Evolutionary conservation across 2,888 invertebrate genomes (phyloP).

Genomic region (Cantharis rustica): DNA sequence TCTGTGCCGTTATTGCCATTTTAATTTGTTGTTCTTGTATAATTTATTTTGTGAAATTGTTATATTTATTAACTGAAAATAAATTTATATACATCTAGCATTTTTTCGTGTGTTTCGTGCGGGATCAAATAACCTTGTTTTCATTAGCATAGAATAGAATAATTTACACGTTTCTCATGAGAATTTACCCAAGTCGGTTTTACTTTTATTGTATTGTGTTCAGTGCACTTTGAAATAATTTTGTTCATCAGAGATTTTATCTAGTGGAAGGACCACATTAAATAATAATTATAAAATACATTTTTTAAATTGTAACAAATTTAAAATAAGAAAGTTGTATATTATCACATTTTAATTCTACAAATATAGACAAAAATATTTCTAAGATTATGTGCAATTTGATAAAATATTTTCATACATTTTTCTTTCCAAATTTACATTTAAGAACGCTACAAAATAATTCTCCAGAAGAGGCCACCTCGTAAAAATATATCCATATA

Average conservation of each 20-base stretch:
- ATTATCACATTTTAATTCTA: too few species aligned
- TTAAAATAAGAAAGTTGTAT: too few species aligned
- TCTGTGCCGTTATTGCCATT: constrained; percentile 11
- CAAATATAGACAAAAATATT: too few species aligned
- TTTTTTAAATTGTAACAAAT: too few species aligned
- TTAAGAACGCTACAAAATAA: too few species aligned
- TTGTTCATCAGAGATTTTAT: background rate
- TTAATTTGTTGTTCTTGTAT: background rate
- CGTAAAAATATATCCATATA: too few species aligned
- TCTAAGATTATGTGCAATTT: too few species aligned
- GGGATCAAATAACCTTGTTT: background rate
- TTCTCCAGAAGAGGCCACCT: too few species aligned
- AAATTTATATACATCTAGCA: background rate
- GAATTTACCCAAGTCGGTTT: background rate
- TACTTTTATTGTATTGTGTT: background rate
- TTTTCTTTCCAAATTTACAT: too few species aligned
- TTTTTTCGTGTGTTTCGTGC: background rate
- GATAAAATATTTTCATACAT: too few species aligned
- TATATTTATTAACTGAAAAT: background rate
- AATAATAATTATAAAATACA: too few species aligned
- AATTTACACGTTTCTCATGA: background rate
- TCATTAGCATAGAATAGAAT: background rate
- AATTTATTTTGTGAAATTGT: background rate
- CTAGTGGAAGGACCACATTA: too few species aligned
- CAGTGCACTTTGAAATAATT: background rate